Percentiles rank a stretch among this genome's conserved stretches.
phyloP scores from a whole-genome alignment of 1,140 invertebrate genomes.

The Trichonephila inaurata region DNA sequence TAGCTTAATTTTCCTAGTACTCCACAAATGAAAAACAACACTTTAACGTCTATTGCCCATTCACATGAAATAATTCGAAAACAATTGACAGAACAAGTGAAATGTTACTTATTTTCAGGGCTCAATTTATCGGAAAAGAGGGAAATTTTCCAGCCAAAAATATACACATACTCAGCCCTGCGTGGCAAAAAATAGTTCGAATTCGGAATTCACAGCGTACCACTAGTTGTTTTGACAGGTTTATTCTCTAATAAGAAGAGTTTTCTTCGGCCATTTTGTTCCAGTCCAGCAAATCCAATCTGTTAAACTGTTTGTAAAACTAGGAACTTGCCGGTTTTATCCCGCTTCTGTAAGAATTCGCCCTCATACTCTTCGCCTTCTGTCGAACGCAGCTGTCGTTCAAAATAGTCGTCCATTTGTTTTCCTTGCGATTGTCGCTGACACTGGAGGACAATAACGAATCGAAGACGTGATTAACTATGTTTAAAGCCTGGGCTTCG shows the following conservation, averaged over 20 bases:
- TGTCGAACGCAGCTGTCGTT: conserved; percentile 19
- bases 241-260: conserved; percentile 19
- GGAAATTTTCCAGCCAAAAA: not conserved
- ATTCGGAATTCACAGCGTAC: not conserved
- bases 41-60: not conserved
- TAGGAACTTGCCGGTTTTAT: not conserved
- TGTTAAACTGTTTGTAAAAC: conserved; percentile 28
- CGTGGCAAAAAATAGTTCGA: not conserved
- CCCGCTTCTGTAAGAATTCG: not conserved
- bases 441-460: conserved; percentile 8
- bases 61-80: not conserved
- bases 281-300: not conserved
- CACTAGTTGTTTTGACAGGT: conserved; percentile 30
- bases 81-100: not conserved
- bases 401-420: conserved; percentile 13
- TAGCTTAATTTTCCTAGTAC: no score
- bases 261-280: conserved; percentile 1
- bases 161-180: not conserved
- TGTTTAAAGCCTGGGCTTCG: not conserved
- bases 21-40: no score
- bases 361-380: not conserved
- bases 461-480: conserved; percentile 20
- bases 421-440: not conserved
- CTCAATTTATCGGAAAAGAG: not conserved
- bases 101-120: not conserved